phyloP scores from a whole-genome alignment of 2,888 invertebrate species.

The Andrena haemorrhoa region DNA sequence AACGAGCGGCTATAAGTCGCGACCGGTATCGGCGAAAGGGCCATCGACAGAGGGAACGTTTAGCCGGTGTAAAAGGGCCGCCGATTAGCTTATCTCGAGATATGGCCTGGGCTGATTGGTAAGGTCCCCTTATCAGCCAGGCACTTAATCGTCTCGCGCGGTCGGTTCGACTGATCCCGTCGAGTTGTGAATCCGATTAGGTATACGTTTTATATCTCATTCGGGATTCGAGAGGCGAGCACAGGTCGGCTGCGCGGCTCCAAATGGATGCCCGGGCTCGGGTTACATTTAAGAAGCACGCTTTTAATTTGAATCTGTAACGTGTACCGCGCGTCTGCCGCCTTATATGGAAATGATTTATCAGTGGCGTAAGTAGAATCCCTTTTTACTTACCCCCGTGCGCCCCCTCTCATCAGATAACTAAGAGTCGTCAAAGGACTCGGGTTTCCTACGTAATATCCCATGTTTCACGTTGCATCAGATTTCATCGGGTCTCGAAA shows the following conservation, averaged over 20 bases:
- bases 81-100: slow-evolving; percentile 69
- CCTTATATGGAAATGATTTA: slow-evolving; percentile 73
- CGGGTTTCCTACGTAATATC: slow-evolving; percentile 51
- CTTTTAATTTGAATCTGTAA: slow-evolving; percentile 81
- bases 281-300: slow-evolving; percentile 77
- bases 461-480: slow-evolving; percentile 47
- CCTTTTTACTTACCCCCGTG: slow-evolving; percentile 15
- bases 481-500: slow-evolving; percentile 49
- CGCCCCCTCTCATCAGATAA: slow-evolving; percentile 40
- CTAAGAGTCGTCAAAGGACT: slow-evolving; percentile 50
- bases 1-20: slow-evolving; percentile 31
- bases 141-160: slow-evolving; percentile 65
- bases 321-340: slow-evolving; percentile 59
- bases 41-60: slow-evolving; percentile 57
- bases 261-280: slow-evolving; percentile 67
- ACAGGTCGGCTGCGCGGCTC: slow-evolving; percentile 33
- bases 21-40: slow-evolving; percentile 37
- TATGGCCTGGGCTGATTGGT: slow-evolving; percentile 55
- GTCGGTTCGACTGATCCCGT: slow-evolving; percentile 63
- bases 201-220: slow-evolving; percentile 68
- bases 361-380: slow-evolving; percentile 64
- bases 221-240: slow-evolving; percentile 69
- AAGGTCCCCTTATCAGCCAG: slow-evolving; percentile 58
- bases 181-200: slow-evolving; percentile 70
- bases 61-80: slow-evolving; percentile 62